These are phyloP conservation scores for Abrostola triplasia DNA, from an alignment of 2,888 invertebrate genomes.

Conservation along the genomic window DNA sequence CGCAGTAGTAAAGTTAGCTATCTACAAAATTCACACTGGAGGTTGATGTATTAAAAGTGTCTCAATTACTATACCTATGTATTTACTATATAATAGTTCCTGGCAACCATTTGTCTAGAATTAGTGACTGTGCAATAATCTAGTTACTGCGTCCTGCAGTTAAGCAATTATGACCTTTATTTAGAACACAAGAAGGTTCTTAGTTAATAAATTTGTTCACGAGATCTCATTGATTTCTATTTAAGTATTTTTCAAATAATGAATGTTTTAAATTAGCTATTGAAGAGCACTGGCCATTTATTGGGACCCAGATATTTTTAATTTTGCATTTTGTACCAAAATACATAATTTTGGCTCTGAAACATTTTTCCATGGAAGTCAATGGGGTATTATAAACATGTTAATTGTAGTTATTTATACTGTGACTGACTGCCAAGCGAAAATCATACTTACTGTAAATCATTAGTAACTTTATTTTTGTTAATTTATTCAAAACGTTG, in stretches of 20 bases:
- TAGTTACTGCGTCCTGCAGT: conserved; percentile 26
- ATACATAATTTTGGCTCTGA: not conserved
- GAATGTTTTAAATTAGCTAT: not conserved
- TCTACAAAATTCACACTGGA: too few species aligned
- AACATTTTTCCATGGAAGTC: not conserved
- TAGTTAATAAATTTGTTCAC: conserved; percentile 14
- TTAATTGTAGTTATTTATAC: conserved; percentile 4
- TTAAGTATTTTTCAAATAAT: not conserved
- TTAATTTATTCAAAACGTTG: not conserved
- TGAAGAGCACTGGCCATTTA: not conserved
- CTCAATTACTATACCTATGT: conserved; percentile 42
- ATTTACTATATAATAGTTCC: conserved; percentile 25
- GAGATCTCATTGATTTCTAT: conserved; percentile 24
- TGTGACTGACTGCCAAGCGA: conserved; percentile 31
- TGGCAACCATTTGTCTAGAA: conserved; percentile 33
- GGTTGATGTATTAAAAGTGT: conserved; percentile 26
- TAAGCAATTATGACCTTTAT: conserved; percentile 16
- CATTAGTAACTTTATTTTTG: not conserved
- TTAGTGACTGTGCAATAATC: conserved; percentile 53
- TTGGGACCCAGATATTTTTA: not conserved
- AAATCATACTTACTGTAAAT: conserved; percentile 6
- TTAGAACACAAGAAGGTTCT: conserved; percentile 17
- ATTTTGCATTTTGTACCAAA: not conserved
- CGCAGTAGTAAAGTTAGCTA: too few species aligned
- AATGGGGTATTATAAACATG: not conserved